Conservation (phyloP, 2,888 invertebrate species). For the Cheilosia impressa region DNA sequence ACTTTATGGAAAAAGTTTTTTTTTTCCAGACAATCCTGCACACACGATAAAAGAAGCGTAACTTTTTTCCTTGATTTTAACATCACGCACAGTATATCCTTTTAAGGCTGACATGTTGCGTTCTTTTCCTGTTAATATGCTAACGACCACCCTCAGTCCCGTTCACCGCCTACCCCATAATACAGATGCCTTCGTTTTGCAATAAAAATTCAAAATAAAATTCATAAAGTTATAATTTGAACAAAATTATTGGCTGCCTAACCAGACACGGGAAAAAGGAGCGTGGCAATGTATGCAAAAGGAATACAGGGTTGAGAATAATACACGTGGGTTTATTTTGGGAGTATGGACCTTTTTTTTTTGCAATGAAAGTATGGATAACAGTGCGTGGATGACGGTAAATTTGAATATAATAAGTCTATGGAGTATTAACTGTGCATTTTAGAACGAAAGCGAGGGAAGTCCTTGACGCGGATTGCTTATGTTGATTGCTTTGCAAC, state of each 20-base stretch:
- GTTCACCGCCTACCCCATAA: constrained; percentile 2
- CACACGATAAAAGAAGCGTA: constrained; percentile 1
- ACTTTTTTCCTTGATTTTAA: constrained; percentile 17
- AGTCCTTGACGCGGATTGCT: constrained; percentile 44
- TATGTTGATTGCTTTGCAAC: constrained; percentile 51
- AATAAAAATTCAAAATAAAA: constrained; percentile 71
- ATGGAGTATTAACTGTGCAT: constrained; percentile 27
- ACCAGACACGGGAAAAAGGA: background rate
- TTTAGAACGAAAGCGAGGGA: background rate
- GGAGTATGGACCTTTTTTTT: constrained; percentile 59
- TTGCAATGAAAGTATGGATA: constrained; percentile 16
- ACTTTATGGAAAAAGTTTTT: background rate
- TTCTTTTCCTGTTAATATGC: constrained; percentile 66
- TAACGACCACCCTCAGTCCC: constrained; percentile 33
- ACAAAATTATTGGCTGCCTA: constrained; percentile 66
- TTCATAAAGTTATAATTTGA: constrained; percentile 73
- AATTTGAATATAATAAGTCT: constrained; percentile 70
- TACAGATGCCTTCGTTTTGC: constrained; percentile 36
- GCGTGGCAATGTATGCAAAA: constrained; percentile 2
- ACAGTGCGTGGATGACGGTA: constrained; percentile 8
- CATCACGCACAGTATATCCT: constrained; percentile 45
- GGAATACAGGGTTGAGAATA: constrained; percentile 30
- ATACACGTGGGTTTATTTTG: background rate
- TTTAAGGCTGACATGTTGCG: constrained; percentile 57
- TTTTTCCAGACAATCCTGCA: background rate